A percentile compares a stretch with the other conserved stretches of the same genome.
Evolutionary conservation across 2,113 vertebrate species (phyloP).

Genomic region (Caretta caretta): DNA sequence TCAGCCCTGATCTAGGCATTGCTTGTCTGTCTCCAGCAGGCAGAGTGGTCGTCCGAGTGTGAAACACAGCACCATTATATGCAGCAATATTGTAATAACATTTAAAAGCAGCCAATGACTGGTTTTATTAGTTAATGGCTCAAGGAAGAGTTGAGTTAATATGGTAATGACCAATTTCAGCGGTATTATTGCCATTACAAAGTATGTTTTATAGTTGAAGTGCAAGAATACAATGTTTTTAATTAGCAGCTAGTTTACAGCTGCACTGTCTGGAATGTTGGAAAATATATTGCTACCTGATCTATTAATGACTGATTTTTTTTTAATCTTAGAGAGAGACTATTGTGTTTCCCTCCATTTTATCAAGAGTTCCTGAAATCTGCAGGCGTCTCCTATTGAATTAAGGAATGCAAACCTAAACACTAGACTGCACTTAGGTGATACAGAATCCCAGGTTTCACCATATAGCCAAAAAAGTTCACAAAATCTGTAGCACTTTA

Average conservation of each 20-base stretch:
- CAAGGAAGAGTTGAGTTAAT: slow-evolving; percentile 61
- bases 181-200: slow-evolving; percentile 58
- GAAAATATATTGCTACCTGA: slow-evolving; percentile 21
- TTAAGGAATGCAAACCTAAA: slow-evolving; percentile 7
- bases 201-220: slow-evolving; percentile 60
- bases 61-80: neutral
- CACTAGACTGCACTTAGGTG: neutral
- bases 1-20: neutral
- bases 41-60: neutral
- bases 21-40: neutral
- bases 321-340: neutral
- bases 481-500: neutral
- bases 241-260: slow-evolving; percentile 70
- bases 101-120: slow-evolving; percentile 72
- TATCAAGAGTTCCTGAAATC: slow-evolving; percentile 22
- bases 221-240: slow-evolving; percentile 43
- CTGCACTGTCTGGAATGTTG: neutral
- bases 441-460: neutral
- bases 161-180: slow-evolving; percentile 69
- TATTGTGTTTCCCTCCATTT: neutral
- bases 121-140: slow-evolving; percentile 75
- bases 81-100: slow-evolving; percentile 20
- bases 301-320: slow-evolving; percentile 9
- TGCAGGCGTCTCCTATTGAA: neutral
- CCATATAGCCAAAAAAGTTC: neutral